Evolutionary conservation across 2,797 vertebrate genomes (phyloP).

Genomic region (Lithobates pipiens): DNA sequence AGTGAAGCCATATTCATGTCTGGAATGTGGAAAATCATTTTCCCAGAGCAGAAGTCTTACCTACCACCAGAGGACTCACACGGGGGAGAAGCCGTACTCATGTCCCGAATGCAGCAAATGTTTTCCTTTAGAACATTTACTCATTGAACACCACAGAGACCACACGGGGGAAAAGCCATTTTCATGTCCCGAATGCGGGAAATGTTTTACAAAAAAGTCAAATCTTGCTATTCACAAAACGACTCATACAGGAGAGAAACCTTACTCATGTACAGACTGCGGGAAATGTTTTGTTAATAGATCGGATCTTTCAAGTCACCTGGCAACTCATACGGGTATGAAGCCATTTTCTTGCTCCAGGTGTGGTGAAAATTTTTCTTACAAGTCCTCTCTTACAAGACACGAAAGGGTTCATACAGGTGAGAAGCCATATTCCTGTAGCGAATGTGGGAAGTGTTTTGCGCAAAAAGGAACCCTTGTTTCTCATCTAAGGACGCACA

Average conservation of each 20-base stretch:
- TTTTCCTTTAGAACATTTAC: conserved; percentile 68
- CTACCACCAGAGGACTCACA: conserved; percentile 68
- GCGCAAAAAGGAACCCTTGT: conserved; percentile 26
- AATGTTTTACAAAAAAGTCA: conserved; percentile 63
- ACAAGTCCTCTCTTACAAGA: conserved; percentile 56
- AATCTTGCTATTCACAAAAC: conserved; percentile 2
- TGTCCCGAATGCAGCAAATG: conserved; percentile 69
- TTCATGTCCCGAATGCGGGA: conserved; percentile 68
- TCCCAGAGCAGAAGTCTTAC: conserved; percentile 69
- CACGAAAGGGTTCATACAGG: conserved; percentile 2
- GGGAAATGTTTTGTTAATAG: conserved; percentile 61
- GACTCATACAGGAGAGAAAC: conserved; percentile 55
- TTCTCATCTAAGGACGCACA: conserved; percentile 17
- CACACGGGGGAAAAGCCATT: conserved; percentile 71
- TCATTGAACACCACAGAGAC: conserved; percentile 68
- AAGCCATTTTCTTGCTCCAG: background rate
- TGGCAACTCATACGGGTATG: conserved; percentile 58
- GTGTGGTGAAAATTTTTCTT: conserved; percentile 48
- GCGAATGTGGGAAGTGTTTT: conserved; percentile 49
- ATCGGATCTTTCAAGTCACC: conserved; percentile 55
- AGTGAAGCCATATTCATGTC: conserved; percentile 69
- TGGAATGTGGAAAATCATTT: conserved; percentile 69
- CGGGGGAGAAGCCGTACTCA: conserved; percentile 67
- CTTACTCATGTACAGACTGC: conserved; percentile 53
- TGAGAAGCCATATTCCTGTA: conserved; percentile 46